Evolutionary conservation across 1,140 invertebrate species (phyloP).

Genomic region (Monochamus saltuarius): DNA sequence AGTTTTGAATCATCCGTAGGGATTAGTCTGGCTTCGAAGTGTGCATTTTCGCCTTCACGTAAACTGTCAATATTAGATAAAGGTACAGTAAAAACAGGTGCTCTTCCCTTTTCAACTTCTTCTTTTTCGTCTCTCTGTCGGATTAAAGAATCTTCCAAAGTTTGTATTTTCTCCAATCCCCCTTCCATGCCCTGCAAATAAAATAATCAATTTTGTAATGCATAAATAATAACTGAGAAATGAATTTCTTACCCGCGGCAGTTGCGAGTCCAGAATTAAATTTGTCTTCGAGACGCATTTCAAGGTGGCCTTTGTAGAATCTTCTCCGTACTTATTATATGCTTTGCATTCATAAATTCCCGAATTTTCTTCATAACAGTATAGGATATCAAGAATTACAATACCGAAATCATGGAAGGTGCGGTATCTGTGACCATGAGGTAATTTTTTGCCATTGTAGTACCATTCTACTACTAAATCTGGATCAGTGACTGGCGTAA

Average conservation of each 20-base stretch:
- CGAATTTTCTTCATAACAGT: conserved; percentile 96
- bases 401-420: conserved; percentile 98
- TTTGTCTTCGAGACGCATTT: conserved; percentile 87
- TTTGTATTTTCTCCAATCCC: conserved; percentile 88
- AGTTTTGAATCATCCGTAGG: conserved; percentile 93
- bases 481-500: conserved; percentile 89
- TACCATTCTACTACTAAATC: conserved; percentile 94
- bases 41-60: conserved; percentile 87
- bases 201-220: conserved; percentile 18
- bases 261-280: conserved; percentile 91
- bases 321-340: conserved; percentile 87
- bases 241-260: conserved; percentile 70
- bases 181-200: conserved; percentile 82
- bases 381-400: conserved; percentile 93
- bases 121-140: conserved; percentile 68
- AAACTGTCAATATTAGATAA: conserved; percentile 83
- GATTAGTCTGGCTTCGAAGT: conserved; percentile 90
- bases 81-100: conserved; percentile 89
- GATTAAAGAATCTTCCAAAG: conserved; percentile 83
- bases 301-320: conserved; percentile 80
- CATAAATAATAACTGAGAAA: conserved; percentile 9
- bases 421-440: conserved; percentile 89
- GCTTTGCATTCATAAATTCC: conserved; percentile 91
- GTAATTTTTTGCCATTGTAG: conserved; percentile 89
- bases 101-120: conserved; percentile 73